Evolutionary conservation across 2,797 vertebrate species (phyloP).

Genomic region (Poliocrania exsul): DNA sequence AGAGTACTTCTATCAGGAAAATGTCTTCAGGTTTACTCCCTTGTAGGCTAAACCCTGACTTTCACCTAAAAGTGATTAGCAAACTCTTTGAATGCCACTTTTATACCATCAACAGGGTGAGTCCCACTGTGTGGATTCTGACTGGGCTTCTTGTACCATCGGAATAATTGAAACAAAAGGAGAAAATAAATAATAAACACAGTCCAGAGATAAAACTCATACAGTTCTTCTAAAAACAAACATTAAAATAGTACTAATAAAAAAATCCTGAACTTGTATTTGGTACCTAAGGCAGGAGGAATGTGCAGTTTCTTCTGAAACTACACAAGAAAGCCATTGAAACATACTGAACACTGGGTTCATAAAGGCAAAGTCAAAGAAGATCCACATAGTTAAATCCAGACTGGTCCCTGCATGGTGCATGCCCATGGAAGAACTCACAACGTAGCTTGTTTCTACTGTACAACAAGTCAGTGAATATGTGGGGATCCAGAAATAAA

Average conservation of each 20-base stretch:
- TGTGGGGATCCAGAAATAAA: background rate
- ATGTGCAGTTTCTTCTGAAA: background rate
- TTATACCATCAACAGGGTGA: background rate
- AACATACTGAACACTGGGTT: background rate
- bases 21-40: background rate
- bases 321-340: background rate
- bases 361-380: background rate
- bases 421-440: background rate
- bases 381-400: background rate
- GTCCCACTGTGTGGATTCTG: background rate
- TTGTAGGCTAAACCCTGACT: background rate
- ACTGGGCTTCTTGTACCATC: background rate
- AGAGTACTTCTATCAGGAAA: background rate
- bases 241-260: background rate
- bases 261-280: background rate
- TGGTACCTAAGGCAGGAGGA: background rate
- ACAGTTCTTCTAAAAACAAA: background rate
- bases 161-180: background rate
- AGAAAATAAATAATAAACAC: background rate
- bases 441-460: background rate
- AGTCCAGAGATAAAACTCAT: background rate
- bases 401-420: background rate
- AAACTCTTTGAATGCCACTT: background rate
- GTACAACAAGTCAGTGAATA: background rate
- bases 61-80: background rate